phyloP scores from a whole-genome alignment of 1,140 invertebrate species.

The Neodiprion lecontei region DNA sequence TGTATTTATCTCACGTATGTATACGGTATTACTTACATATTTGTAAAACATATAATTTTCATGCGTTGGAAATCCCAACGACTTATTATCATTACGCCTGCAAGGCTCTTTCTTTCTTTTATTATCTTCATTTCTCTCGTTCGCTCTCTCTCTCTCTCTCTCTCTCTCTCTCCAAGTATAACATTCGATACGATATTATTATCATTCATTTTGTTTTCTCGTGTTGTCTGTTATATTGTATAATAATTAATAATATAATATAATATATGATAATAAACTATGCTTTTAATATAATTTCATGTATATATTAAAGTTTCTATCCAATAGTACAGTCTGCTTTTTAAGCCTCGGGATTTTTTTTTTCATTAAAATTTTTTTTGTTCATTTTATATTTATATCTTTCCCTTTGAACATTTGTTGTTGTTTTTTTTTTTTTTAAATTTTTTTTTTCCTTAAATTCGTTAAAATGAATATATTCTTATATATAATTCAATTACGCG shows the following conservation, averaged over 20 bases:
- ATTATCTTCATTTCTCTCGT: background rate
- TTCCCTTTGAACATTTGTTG: too few species aligned
- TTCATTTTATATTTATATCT: too few species aligned
- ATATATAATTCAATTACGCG: too few species aligned
- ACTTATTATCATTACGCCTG: slow-evolving; percentile 4
- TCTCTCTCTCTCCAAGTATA: background rate
- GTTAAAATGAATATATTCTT: too few species aligned
- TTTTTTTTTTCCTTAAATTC: too few species aligned
- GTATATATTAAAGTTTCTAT: slow-evolving; percentile 57
- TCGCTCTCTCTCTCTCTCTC: background rate
- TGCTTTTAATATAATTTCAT: slow-evolving; percentile 31
- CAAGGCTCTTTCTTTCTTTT: background rate
- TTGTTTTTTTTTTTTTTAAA: too few species aligned
- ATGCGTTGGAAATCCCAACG: too few species aligned
- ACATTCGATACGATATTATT: background rate
- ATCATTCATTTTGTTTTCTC: background rate
- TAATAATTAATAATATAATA: background rate
- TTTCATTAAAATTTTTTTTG: background rate
- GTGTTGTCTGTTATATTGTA: too few species aligned
- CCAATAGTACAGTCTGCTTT: slow-evolving; percentile 61
- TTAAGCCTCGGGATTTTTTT: slow-evolving; percentile 57
- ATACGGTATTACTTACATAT: too few species aligned
- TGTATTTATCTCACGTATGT: too few species aligned
- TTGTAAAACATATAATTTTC: too few species aligned
- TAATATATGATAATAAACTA: slow-evolving; percentile 25